These are phyloP conservation scores for Psilopogon haemacephalus DNA, from an alignment of 2,113 vertebrate species.

Conservation along the genomic window DNA sequence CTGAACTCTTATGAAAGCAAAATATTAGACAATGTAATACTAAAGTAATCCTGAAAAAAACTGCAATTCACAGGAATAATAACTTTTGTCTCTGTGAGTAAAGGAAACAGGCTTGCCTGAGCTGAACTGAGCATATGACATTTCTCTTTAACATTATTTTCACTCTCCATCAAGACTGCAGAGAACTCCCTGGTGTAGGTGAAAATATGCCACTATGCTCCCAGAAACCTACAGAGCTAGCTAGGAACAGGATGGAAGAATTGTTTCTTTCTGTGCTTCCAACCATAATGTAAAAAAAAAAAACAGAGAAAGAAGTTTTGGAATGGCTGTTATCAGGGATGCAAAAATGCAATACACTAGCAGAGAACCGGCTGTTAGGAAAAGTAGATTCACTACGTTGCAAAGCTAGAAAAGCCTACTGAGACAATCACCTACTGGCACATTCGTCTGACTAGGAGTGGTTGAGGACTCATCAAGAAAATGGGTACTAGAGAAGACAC, in stretches of 20 bases:
- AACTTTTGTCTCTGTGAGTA: background rate
- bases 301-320: background rate
- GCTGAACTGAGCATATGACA: background rate
- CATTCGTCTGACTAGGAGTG: fast-evolving
- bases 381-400: background rate
- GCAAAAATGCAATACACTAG: background rate
- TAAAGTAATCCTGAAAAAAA: background rate
- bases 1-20: background rate
- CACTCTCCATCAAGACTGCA: background rate
- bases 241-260: background rate
- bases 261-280: background rate
- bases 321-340: background rate
- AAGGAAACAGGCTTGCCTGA: background rate
- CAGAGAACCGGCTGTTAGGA: background rate
- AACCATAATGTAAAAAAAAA: background rate
- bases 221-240: background rate
- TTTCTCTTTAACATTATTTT: background rate
- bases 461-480: fast-evolving
- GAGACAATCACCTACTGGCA: background rate
- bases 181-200: background rate
- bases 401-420: background rate
- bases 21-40: background rate
- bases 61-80: background rate
- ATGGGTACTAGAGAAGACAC: background rate
- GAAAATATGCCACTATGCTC: background rate